Percentiles rank a stretch among this genome's conserved stretches.
Evolutionary conservation across 1,140 invertebrate genomes (phyloP).

Genomic region (Coboldia fuscipes): DNA sequence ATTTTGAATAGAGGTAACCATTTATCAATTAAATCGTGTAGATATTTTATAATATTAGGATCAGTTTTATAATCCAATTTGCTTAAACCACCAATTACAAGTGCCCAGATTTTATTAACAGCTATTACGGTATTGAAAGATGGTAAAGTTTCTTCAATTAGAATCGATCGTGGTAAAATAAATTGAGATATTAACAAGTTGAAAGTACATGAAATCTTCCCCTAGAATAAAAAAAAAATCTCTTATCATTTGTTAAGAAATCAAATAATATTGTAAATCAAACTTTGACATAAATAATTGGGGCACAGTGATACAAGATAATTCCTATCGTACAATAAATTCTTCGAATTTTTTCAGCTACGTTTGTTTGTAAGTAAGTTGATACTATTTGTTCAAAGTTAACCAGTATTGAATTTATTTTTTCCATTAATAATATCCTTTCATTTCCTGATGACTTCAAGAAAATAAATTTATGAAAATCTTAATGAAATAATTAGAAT

Average conservation of each 20-base stretch:
- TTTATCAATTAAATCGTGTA: slow-evolving; percentile 13
- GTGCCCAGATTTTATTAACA: slow-evolving; percentile 18
- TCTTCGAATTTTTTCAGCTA: neutral
- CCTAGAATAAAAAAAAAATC: slow-evolving; percentile 4
- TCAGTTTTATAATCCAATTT: slow-evolving; percentile 14
- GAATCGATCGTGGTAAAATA: slow-evolving; percentile 13
- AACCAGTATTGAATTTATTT: slow-evolving; percentile 11
- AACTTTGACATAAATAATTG: slow-evolving; percentile 11
- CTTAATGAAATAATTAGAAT: neutral
- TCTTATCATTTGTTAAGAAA: neutral
- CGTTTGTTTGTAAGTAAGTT: neutral
- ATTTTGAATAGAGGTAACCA: slow-evolving; percentile 18
- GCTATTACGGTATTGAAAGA: slow-evolving; percentile 8
- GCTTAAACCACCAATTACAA: slow-evolving; percentile 16
- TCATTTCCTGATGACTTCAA: neutral
- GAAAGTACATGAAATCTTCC: slow-evolving; percentile 18
- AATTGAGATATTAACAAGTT: slow-evolving; percentile 16
- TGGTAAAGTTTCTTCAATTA: slow-evolving; percentile 12
- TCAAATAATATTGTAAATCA: neutral
- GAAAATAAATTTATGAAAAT: slow-evolving; percentile 5
- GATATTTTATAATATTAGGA: slow-evolving; percentile 11
- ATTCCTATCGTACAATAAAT: slow-evolving; percentile 19
- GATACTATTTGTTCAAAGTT: slow-evolving; percentile 15
- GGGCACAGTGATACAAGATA: slow-evolving; percentile 17
- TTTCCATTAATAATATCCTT: slow-evolving; percentile 10